Conservation (phyloP, 2,888 invertebrate species). For the Rhogogaster chlorosoma region DNA sequence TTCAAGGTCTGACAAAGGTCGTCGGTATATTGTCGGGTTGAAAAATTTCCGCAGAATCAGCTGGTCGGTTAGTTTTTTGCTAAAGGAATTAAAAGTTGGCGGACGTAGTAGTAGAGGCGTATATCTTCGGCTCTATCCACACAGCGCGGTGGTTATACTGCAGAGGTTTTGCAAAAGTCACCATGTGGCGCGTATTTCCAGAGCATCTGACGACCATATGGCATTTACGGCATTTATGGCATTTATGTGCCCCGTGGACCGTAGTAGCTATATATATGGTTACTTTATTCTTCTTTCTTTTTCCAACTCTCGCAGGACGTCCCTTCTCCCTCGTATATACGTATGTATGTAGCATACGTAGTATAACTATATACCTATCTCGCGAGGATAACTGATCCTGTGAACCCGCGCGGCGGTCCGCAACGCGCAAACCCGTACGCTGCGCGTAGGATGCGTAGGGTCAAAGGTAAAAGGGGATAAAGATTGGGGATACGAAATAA, state of each 20-base stretch:
- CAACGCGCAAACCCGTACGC: background rate
- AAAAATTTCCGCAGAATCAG: conserved; percentile 24
- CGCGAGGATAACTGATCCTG: background rate
- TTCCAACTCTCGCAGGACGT: background rate
- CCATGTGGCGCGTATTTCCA: conserved; percentile 45
- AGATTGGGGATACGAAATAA: background rate
- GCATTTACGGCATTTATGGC: conserved; percentile 48
- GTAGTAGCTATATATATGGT: background rate
- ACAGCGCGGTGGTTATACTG: conserved; percentile 1
- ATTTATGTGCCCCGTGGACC: conserved; percentile 35
- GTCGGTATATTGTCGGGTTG: background rate
- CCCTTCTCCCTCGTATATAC: background rate
- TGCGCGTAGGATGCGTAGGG: background rate
- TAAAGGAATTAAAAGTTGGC: background rate
- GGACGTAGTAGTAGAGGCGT: background rate
- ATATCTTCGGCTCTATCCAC: background rate
- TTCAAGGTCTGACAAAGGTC: conserved; percentile 2
- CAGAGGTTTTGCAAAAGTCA: conserved; percentile 47
- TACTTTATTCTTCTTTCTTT: background rate
- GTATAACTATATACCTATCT: conserved; percentile 5
- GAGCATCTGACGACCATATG: conserved; percentile 50
- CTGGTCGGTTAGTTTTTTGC: background rate
- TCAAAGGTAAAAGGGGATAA: conserved; percentile 25
- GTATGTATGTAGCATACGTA: too few relatives aligned
- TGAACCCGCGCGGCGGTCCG: background rate